A percentile compares a stretch with the other conserved stretches of the same genome.
These are phyloP conservation scores for Uloborus diversus DNA, from an alignment of 1,140 invertebrate genomes.

Conservation along the genomic window DNA sequence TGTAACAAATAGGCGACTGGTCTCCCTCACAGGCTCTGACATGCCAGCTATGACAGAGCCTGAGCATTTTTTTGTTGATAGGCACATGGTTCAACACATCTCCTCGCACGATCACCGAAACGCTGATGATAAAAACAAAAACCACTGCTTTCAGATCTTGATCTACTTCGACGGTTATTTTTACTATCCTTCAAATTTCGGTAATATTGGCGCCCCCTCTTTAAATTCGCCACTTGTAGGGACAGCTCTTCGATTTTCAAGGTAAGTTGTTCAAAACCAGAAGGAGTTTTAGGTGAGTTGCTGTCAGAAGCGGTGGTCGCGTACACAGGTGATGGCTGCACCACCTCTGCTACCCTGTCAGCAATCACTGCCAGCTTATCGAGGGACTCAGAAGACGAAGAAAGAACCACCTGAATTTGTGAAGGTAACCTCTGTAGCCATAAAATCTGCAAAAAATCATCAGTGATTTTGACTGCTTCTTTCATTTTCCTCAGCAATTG, in stretches of 20 bases:
- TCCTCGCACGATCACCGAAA: too few species aligned
- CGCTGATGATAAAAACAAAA: too few species aligned
- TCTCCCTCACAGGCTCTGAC: neutral
- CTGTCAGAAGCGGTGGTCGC: too few species aligned
- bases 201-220: neutral
- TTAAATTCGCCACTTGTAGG: neutral
- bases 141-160: too few species aligned
- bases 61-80: too few species aligned
- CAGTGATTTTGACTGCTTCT: neutral
- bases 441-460: neutral
- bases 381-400: neutral
- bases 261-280: neutral
- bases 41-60: neutral
- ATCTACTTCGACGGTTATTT: neutral
- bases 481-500: too few species aligned
- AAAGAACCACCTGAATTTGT: neutral
- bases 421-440: neutral
- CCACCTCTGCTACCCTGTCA: neutral
- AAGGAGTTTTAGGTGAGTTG: neutral
- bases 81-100: too few species aligned
- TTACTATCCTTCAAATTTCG: too few species aligned
- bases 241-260: neutral
- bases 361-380: neutral
- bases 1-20: neutral
- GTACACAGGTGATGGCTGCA: neutral